Conservation (phyloP, 2,113 vertebrate species). For the Neofelis nebulosa region DNA sequence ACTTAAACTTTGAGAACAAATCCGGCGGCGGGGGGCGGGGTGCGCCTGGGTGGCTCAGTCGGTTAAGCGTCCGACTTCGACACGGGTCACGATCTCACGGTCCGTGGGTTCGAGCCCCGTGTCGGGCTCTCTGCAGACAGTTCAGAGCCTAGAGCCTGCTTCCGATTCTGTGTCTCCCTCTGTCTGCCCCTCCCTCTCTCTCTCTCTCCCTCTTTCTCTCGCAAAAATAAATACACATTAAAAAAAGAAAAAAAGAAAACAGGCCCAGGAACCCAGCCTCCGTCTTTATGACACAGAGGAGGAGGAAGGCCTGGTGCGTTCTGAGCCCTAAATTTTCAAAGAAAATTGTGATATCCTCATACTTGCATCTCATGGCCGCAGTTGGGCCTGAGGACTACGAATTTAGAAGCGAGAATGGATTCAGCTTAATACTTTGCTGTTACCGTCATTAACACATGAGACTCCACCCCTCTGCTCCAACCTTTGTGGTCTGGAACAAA, state of each 20-base stretch:
- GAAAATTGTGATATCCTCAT: not conserved
- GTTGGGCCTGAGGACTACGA: rapidly evolving
- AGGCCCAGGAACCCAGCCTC: not conserved
- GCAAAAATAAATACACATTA: too few relatives aligned
- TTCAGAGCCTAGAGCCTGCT: too few relatives aligned
- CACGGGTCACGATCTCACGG: too few relatives aligned
- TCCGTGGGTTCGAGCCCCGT: too few relatives aligned
- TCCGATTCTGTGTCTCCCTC: too few relatives aligned
- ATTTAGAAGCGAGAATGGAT: not conserved
- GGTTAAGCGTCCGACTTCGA: too few relatives aligned
- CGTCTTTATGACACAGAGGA: not conserved
- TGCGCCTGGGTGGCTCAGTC: too few relatives aligned
- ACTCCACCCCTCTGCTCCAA: rapidly evolving
- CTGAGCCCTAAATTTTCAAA: not conserved
- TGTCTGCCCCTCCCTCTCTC: too few relatives aligned
- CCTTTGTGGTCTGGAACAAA: not conserved
- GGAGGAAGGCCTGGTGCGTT: not conserved
- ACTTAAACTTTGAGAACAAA: not conserved
- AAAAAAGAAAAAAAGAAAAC: too few relatives aligned
- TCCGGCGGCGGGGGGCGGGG: too few relatives aligned
- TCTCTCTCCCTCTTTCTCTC: too few relatives aligned
- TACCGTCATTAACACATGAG: rapidly evolving
- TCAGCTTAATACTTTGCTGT: rapidly evolving
- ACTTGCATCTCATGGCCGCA: not conserved
- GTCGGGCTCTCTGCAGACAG: too few relatives aligned